These are phyloP conservation scores for Belgica antarctica DNA, from an alignment of 2,888 invertebrate genomes.

Conservation along the genomic window DNA sequence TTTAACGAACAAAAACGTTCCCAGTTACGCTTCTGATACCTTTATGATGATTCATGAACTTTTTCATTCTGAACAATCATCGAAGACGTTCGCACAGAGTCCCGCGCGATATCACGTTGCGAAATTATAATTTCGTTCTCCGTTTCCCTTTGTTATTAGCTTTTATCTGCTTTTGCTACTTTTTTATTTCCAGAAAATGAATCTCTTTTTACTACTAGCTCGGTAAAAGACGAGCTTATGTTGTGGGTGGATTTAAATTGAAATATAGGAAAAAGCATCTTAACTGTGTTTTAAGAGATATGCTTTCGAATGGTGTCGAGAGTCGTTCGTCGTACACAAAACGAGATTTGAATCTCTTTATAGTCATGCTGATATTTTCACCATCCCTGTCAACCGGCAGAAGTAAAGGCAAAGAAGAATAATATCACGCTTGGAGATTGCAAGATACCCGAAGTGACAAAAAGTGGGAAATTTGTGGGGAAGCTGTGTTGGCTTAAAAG, in stretches of 20 bases:
- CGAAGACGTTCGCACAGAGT: background rate
- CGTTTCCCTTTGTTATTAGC: constrained; percentile 19
- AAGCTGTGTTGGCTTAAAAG: no score
- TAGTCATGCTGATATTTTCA: constrained; percentile 15
- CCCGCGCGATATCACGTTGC: constrained; percentile 2
- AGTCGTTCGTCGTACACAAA: background rate
- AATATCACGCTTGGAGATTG: background rate
- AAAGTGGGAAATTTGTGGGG: no score
- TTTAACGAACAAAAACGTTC: no score
- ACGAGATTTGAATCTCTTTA: constrained; percentile 17
- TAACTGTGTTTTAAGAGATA: background rate
- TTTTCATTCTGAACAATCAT: background rate
- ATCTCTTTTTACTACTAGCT: constrained; percentile 21
- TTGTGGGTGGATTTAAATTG: constrained; percentile 40
- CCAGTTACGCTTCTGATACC: no score
- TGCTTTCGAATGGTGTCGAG: constrained; percentile 5
- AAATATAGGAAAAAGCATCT: constrained; percentile 15
- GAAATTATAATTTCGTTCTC: background rate
- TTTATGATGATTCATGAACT: background rate
- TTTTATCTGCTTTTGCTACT: constrained; percentile 20
- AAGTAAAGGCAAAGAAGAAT: background rate
- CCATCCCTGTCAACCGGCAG: background rate
- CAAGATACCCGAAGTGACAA: no score
- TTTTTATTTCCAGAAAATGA: constrained; percentile 26
- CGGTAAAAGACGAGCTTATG: background rate